These are phyloP conservation scores for Drosophila parabipectinata DNA, from an alignment of 1,140 invertebrate species.

Conservation along the genomic window DNA sequence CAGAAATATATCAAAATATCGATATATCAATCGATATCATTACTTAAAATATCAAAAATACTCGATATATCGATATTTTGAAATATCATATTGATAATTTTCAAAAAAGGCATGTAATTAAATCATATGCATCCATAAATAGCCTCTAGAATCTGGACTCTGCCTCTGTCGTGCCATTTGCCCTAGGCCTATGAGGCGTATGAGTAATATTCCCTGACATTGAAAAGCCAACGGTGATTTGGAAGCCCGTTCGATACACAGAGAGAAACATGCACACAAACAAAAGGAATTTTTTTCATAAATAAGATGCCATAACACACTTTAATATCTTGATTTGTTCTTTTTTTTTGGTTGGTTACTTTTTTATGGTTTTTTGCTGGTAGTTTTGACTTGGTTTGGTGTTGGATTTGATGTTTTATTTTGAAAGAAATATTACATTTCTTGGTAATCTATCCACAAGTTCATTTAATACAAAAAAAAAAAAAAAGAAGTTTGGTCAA, in stretches of 20 bases:
- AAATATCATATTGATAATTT: too few relatives aligned
- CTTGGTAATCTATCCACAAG: conserved; percentile 42
- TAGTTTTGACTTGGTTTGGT: conserved; percentile 49
- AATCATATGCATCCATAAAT: too few relatives aligned
- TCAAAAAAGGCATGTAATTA: too few relatives aligned
- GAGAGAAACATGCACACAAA: conserved; percentile 60
- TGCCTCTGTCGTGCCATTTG: too few relatives aligned
- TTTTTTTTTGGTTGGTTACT: conserved; percentile 20
- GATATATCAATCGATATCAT: too few relatives aligned
- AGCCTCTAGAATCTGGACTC: too few relatives aligned
- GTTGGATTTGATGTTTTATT: conserved; percentile 73
- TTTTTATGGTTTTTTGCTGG: conserved; percentile 26
- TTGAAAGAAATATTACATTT: conserved; percentile 76
- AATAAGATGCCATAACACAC: conserved; percentile 72
- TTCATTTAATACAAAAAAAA: conserved; percentile 39
- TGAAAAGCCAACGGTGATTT: background rate
- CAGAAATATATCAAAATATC: too few relatives aligned
- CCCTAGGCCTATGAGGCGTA: background rate
- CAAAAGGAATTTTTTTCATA: conserved; percentile 61
- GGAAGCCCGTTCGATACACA: conserved; percentile 27
- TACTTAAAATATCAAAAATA: too few relatives aligned
- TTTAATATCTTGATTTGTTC: conserved; percentile 65
- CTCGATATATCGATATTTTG: too few relatives aligned
- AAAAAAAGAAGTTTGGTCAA: conserved; percentile 55
- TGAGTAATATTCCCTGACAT: background rate